Evolutionary conservation across 1,140 invertebrate species (phyloP).

Genomic region (Danaus plexippus): DNA sequence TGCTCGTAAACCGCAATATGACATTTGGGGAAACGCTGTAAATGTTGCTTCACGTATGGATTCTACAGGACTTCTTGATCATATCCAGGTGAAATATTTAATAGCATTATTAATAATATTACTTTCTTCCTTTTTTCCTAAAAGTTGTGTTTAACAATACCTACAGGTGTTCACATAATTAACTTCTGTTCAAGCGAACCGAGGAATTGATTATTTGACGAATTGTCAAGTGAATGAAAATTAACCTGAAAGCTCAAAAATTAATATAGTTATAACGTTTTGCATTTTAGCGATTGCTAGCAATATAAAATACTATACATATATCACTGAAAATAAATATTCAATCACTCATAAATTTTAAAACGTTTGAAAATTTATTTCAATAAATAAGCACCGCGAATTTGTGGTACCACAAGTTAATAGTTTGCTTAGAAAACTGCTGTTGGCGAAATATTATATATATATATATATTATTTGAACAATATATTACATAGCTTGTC

Average conservation of each 20-base stretch:
- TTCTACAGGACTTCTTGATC: constrained; percentile 85
- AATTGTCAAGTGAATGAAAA: too few species aligned
- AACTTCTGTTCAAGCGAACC: too few species aligned
- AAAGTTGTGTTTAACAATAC: too few species aligned
- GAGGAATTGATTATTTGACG: too few species aligned
- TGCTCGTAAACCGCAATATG: constrained; percentile 90
- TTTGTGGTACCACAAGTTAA: constrained; percentile 50
- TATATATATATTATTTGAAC: background rate
- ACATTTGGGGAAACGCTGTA: constrained; percentile 95
- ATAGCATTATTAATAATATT: background rate
- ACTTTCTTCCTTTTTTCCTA: too few species aligned
- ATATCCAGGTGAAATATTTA: constrained; percentile 80
- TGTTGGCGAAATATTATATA: background rate
- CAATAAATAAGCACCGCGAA: constrained; percentile 27
- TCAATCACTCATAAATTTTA: too few species aligned
- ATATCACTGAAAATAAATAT: too few species aligned
- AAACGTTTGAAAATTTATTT: constrained; percentile 2
- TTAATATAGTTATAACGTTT: too few species aligned
- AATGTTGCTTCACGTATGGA: constrained; percentile 94
- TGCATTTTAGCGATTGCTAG: too few species aligned
- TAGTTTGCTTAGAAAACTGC: background rate
- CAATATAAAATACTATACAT: too few species aligned
- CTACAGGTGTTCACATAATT: too few species aligned
- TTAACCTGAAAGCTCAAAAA: too few species aligned
- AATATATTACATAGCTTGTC: constrained; percentile 9